These are phyloP conservation scores for Bombus soroeensis DNA, from an alignment of 1,140 invertebrate genomes.

Conservation along the genomic window DNA sequence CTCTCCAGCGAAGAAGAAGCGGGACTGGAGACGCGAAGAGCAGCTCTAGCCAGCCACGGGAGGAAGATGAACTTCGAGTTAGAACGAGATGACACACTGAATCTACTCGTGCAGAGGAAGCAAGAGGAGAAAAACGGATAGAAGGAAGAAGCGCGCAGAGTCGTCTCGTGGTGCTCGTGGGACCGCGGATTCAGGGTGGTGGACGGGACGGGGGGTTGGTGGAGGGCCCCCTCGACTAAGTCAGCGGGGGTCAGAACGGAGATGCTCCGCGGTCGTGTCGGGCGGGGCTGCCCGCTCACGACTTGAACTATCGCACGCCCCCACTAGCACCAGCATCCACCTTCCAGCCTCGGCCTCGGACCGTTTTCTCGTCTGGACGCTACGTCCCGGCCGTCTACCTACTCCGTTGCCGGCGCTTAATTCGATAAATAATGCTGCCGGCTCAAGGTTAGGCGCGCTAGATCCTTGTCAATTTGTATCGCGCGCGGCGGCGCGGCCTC, in stretches of 20 bases:
- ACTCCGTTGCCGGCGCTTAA: constrained; percentile 66
- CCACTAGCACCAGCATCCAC: constrained; percentile 82
- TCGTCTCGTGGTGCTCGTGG: constrained; percentile 55
- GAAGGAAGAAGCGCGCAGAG: constrained; percentile 52
- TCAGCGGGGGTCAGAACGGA: constrained; percentile 82
- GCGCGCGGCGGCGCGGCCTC: constrained; percentile 45
- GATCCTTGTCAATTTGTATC: constrained; percentile 58
- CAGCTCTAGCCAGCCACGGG: constrained; percentile 5
- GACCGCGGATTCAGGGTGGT: constrained; percentile 64
- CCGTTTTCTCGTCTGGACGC: constrained; percentile 72
- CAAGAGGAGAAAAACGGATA: constrained; percentile 36
- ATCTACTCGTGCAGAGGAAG: constrained; percentile 36
- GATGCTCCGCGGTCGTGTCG: constrained; percentile 83
- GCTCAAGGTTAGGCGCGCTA: constrained; percentile 65
- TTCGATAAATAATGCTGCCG: constrained; percentile 71
- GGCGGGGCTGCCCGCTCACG: constrained; percentile 83
- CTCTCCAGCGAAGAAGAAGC: constrained; percentile 43
- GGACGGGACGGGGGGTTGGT: constrained; percentile 65
- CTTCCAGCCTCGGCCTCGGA: constrained; percentile 73
- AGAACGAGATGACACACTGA: constrained; percentile 24
- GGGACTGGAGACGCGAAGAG: constrained; percentile 35
- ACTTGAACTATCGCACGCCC: constrained; percentile 84
- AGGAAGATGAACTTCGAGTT: constrained; percentile 17
- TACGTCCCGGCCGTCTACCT: constrained; percentile 67
- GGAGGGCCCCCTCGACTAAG: constrained; percentile 71